Base-by-base conservation (phyloP, 1,140 invertebrate genomes). In the Hycleus cichorii region DNA sequence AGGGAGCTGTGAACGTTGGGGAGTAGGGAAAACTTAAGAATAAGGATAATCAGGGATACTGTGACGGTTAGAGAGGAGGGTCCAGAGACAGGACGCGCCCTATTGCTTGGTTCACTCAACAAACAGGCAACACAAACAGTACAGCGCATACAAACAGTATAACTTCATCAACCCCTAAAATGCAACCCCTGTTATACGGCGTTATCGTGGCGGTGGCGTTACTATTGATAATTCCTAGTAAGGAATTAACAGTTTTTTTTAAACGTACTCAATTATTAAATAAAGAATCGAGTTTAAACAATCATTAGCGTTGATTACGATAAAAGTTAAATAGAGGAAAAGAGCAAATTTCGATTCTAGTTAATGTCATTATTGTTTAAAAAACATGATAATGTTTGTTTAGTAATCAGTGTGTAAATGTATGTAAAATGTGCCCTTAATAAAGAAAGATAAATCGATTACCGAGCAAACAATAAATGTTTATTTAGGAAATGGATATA, bases 41-140 rank as follows among this genome's bases (percentile, higher is more conserved):
- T 67, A 62, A 64, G 58, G 63, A 67, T 67, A 65, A 67, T 67
- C 63, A 67, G 59, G 63, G 50, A 58, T 57, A 53, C 54, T 45
- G 53, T 44, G 49, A 46, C 10, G 40, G 39, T 39, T 57, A 63
- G 32, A 42, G 58, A 57, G 61, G 64, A 60, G 64, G 64, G 57
- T 60, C 64, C 50, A 54, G 39, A 38, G 27, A 59, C 48, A 42
- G 55, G 42, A 47, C 32, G 32, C 32, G 32, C 32, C 32, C 32
- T 32, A 32, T 32, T 5, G 32, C 32, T 7, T 32, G 32, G 32
- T 32, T 18, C 18, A 7, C 32, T 32, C 32, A 7, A 32, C 32
- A 32, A 32, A 32, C 32, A 32, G 32, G 4, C 32, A 32, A 32
- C 32, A 32, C 32, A 32, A 32, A 32, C 18, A 18, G 18, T 32